These are phyloP conservation scores for Sitta europaea DNA, from an alignment of 2,113 vertebrate genomes.

Conservation along the genomic window DNA sequence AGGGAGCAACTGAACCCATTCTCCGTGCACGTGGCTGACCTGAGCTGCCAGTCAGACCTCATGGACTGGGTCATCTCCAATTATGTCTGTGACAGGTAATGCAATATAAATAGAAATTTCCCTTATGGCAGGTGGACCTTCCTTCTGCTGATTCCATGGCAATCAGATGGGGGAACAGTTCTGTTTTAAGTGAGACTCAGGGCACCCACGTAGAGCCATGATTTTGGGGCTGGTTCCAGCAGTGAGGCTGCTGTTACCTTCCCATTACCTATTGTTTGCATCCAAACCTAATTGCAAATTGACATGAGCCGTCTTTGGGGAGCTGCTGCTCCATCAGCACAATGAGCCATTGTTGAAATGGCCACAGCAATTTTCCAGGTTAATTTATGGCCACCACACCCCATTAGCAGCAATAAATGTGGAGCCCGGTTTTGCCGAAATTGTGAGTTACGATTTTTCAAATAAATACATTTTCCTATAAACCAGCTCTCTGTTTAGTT, in stretches of 20 bases:
- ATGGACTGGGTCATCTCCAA: rapidly evolving
- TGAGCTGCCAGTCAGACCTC: neutral
- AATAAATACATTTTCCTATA: slow-evolving; percentile 81
- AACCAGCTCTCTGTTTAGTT: slow-evolving; percentile 73
- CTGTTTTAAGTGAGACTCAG: neutral
- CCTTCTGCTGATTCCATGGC: neutral
- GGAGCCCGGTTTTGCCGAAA: slow-evolving; percentile 72
- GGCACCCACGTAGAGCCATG: neutral
- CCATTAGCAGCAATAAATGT: slow-evolving; percentile 73
- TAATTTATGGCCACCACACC: slow-evolving; percentile 68
- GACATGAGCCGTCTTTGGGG: slow-evolving; percentile 5
- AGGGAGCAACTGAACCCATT: neutral
- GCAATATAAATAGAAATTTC: neutral
- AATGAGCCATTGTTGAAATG: slow-evolving; percentile 33
- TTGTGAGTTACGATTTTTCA: slow-evolving; percentile 78
- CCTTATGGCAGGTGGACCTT: neutral
- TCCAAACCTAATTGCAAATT: neutral
- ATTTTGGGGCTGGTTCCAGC: neutral
- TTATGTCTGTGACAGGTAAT: neutral
- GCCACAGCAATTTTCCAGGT: slow-evolving; percentile 32
- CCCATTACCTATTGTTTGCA: neutral
- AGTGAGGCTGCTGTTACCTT: rapidly evolving
- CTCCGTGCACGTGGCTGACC: neutral
- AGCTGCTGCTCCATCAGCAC: slow-evolving; percentile 18
- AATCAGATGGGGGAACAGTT: neutral